phyloP scores from a whole-genome alignment of 2,888 invertebrate species.

The Dinocampus coccinellae region DNA sequence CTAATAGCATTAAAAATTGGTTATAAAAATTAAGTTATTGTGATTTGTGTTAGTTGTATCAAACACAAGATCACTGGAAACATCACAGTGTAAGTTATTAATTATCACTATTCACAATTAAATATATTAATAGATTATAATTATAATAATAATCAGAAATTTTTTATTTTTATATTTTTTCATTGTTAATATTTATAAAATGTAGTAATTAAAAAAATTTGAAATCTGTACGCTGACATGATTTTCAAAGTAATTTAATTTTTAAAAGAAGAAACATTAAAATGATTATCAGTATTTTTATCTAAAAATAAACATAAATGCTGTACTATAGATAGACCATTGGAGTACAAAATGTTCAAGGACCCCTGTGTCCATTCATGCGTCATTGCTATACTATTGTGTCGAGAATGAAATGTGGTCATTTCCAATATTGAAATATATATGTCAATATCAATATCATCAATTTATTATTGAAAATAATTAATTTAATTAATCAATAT shows the following conservation, averaged over 20 bases:
- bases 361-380: slow-evolving; percentile 30
- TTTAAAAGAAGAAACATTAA: not conserved
- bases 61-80: not conserved
- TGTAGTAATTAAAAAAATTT: no score
- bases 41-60: not conserved
- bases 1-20: not conserved
- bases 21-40: not conserved
- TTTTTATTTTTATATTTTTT: no score
- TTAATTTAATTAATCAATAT: no score
- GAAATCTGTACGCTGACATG: no score
- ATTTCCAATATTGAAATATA: not conserved
- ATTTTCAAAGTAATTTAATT: not conserved
- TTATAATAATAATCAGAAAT: not conserved
- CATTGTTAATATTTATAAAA: no score
- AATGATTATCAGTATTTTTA: slow-evolving; percentile 20
- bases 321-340: not conserved
- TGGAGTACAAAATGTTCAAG: slow-evolving; percentile 16
- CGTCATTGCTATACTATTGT: slow-evolving; percentile 16
- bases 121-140: not conserved
- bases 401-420: not conserved
- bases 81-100: not conserved
- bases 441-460: not conserved
- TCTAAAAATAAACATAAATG: slow-evolving; percentile 36
- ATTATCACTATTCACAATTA: not conserved
- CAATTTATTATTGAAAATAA: no score